Evolutionary conservation across 2,888 invertebrate genomes (phyloP).

Genomic region (Oscheius sp.): DNA sequence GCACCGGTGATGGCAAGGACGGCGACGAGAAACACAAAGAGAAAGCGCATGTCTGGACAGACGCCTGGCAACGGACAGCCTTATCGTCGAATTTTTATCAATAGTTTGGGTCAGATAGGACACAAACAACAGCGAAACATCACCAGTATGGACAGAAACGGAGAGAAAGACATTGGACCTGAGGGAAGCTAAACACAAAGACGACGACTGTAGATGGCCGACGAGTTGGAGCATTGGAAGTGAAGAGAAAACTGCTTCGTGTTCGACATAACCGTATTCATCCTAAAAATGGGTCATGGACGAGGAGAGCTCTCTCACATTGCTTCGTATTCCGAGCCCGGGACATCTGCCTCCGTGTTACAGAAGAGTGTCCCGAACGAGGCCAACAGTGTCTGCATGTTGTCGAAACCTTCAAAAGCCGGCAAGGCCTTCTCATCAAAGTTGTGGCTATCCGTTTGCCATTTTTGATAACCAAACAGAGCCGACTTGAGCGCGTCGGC

Average conservation of each 20-base stretch:
- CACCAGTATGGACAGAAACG: not conserved
- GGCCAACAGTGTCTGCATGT: conserved; percentile 42
- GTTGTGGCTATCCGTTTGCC: conserved; percentile 47
- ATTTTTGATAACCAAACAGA: conserved; percentile 50
- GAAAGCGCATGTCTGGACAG: conserved; percentile 10
- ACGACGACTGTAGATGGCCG: conserved; percentile 46
- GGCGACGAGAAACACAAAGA: conserved; percentile 11
- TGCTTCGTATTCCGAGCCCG: conserved; percentile 55
- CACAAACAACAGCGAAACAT: conserved; percentile 6
- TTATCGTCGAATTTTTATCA: not conserved
- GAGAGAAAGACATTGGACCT: conserved; percentile 25
- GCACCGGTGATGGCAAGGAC: not conserved
- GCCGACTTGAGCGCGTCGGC: conserved; percentile 50
- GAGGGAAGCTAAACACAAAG: conserved; percentile 41
- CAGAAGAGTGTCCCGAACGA: conserved; percentile 54
- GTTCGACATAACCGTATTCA: conserved; percentile 53
- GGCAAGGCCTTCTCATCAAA: conserved; percentile 41
- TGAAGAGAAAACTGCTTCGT: conserved; percentile 49
- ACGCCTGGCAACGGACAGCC: conserved; percentile 12
- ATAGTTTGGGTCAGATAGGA: not conserved
- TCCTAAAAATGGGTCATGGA: conserved; percentile 39
- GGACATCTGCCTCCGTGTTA: conserved; percentile 47
- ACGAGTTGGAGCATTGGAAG: conserved; percentile 55
- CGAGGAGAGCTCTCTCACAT: conserved; percentile 37
- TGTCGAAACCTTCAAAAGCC: conserved; percentile 48